phyloP scores from a whole-genome alignment of 2,113 vertebrate genomes.

The Notothenia coriiceps region DNA sequence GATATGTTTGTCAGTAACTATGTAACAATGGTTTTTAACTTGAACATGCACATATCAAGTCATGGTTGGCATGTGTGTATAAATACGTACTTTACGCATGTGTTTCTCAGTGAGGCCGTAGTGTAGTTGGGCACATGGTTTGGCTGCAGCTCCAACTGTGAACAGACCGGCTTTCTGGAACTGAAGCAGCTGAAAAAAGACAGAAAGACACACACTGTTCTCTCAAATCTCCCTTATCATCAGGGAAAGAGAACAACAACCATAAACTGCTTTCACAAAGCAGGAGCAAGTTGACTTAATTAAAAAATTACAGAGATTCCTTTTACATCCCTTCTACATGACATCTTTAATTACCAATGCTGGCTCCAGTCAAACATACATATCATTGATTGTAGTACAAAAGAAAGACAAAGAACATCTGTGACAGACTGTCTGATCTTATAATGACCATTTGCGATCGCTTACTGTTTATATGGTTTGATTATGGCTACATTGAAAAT shows the following conservation, averaged over 20 bases:
- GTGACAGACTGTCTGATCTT: neutral
- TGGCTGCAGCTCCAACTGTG: conserved; percentile 82
- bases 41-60: neutral
- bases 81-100: conserved; percentile 81
- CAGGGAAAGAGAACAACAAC: conserved; percentile 9
- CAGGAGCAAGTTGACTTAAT: neutral
- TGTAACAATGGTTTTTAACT: neutral
- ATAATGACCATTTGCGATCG: conserved; percentile 2
- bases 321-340: neutral
- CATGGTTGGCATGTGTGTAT: neutral
- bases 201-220: neutral
- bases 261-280: neutral
- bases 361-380: neutral
- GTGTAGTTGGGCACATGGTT: conserved; percentile 89
- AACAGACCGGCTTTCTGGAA: conserved; percentile 85
- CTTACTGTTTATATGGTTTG: neutral
- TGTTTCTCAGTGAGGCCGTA: conserved; percentile 86
- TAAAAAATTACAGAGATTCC: too few species aligned
- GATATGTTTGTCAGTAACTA: neutral
- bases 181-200: conserved; percentile 84
- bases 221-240: neutral
- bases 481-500: neutral
- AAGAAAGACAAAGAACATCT: neutral
- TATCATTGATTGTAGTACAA: neutral
- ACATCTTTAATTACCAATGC: neutral